These are phyloP conservation scores for Hycleus phaleratus DNA, from an alignment of 1,140 invertebrate species.

Conservation along the genomic window DNA sequence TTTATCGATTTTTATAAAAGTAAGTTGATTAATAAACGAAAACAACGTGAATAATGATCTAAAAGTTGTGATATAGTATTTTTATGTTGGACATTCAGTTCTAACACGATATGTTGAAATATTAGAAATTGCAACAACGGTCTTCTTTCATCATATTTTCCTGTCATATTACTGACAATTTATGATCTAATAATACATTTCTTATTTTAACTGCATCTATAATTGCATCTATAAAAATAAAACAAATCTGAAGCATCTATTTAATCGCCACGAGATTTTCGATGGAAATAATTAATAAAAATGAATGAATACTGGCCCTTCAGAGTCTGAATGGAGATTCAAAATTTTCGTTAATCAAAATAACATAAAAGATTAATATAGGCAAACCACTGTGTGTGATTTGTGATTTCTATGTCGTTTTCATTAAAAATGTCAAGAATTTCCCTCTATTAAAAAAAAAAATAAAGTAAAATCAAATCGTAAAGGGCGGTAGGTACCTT, in stretches of 20 bases:
- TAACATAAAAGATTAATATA: background rate
- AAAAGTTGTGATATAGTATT: slow-evolving; percentile 8
- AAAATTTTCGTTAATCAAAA: no score
- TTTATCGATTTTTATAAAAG: slow-evolving; percentile 6
- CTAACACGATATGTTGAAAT: slow-evolving; percentile 12
- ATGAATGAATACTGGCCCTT: no score
- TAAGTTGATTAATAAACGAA: slow-evolving; percentile 11
- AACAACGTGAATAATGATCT: slow-evolving; percentile 11
- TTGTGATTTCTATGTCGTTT: no score
- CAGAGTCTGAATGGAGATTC: no score
- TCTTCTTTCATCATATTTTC: slow-evolving; percentile 12
- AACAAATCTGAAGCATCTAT: no score
- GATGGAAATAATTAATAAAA: no score
- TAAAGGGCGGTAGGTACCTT: no score
- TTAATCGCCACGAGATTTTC: no score
- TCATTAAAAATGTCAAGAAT: no score
- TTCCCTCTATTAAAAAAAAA: no score
- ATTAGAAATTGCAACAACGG: slow-evolving; percentile 8
- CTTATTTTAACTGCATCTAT: background rate
- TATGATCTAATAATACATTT: slow-evolving; percentile 7
- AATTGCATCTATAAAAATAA: no score
- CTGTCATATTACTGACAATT: slow-evolving; percentile 1
- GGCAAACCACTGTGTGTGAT: background rate
- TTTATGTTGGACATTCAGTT: slow-evolving; percentile 4
- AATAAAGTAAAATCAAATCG: no score